Conservation (phyloP, 2,888 invertebrate genomes). For the Hanleya hanleyi region DNA sequence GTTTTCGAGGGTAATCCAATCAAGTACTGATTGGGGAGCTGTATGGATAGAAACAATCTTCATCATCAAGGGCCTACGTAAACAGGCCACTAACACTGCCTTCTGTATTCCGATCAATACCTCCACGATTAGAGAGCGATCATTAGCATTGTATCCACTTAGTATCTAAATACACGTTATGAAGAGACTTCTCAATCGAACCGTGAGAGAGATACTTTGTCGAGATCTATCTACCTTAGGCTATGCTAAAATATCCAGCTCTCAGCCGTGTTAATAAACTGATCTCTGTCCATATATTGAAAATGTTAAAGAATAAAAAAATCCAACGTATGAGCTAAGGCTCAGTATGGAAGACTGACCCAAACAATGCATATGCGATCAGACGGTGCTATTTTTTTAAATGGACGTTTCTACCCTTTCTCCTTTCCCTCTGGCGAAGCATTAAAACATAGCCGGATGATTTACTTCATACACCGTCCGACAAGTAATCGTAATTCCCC, state of each 20-base stretch:
- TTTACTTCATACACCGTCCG: constrained; percentile 1
- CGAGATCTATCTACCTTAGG: too few relatives aligned
- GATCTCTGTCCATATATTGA: too few relatives aligned
- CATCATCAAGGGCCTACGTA: too few relatives aligned
- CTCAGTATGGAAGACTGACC: too few relatives aligned
- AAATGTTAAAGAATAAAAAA: too few relatives aligned
- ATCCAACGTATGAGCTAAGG: too few relatives aligned
- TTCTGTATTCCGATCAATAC: not conserved
- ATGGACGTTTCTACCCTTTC: not conserved
- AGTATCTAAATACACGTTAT: not conserved
- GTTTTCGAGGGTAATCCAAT: not conserved
- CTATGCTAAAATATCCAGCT: too few relatives aligned
- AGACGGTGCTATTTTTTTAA: not conserved
- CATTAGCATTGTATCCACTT: not conserved
- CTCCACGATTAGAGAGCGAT: not conserved
- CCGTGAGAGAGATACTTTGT: too few relatives aligned
- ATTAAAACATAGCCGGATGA: constrained; percentile 2
- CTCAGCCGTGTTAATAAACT: too few relatives aligned
- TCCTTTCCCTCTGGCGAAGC: not conserved
- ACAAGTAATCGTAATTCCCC: constrained; percentile 5
- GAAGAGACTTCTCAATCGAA: too few relatives aligned
- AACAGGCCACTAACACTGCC: not conserved
- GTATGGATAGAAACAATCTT: too few relatives aligned
- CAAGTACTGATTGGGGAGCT: not conserved
- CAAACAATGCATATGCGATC: too few relatives aligned